Evolutionary conservation across 2,113 vertebrate genomes (phyloP).

Genomic region (Odontesthes bonariensis): DNA sequence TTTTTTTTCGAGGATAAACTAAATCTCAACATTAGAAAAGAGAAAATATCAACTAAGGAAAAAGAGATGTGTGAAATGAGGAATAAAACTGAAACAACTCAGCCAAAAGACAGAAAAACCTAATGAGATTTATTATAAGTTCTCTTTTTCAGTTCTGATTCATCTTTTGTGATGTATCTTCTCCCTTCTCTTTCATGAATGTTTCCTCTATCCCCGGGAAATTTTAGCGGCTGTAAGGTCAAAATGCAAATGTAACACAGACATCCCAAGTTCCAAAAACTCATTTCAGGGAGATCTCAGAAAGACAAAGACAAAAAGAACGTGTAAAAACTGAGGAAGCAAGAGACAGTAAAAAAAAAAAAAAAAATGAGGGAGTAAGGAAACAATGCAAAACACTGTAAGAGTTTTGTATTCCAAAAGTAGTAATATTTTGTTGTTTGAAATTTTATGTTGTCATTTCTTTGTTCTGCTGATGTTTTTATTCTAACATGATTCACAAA

Average conservation of each 20-base stretch:
- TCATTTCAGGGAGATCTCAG: too few species aligned
- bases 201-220: constrained; percentile 23
- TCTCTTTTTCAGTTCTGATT: constrained; percentile 32
- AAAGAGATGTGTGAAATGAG: constrained; percentile 45
- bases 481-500: constrained; percentile 28
- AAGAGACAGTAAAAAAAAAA: not conserved
- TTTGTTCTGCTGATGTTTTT: constrained; percentile 22
- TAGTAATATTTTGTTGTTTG: constrained; percentile 19
- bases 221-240: constrained; percentile 7
- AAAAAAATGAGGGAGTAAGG: too few species aligned
- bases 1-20: constrained; percentile 8
- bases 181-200: constrained; percentile 30
- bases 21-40: constrained; percentile 24
- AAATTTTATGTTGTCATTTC: constrained; percentile 3
- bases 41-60: not conserved
- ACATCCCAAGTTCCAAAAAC: too few species aligned
- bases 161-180: constrained; percentile 45
- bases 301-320: not conserved
- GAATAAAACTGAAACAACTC: constrained; percentile 23
- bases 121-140: constrained; percentile 14
- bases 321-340: too few species aligned
- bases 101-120: constrained; percentile 25
- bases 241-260: constrained; percentile 48
- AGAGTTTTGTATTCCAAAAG: not conserved
- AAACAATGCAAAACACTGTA: not conserved